phyloP scores from a whole-genome alignment of 2,888 invertebrate genomes.

The Corbicula japonica region DNA sequence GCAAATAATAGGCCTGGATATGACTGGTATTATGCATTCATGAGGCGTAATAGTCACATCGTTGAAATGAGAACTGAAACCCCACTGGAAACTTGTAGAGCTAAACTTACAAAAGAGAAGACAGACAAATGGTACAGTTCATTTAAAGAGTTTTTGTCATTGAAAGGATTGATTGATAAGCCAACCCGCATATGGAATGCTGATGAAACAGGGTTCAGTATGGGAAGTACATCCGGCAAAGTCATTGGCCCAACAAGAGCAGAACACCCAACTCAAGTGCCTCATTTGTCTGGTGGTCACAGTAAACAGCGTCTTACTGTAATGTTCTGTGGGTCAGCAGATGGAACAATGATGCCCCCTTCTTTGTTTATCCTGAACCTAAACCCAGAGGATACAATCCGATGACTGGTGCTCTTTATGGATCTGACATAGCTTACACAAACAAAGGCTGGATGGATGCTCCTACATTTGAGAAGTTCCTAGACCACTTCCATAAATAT shows the following conservation, averaged over 20 bases:
- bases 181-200: slow-evolving; percentile 38
- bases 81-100: slow-evolving; percentile 24
- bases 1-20: slow-evolving; percentile 11
- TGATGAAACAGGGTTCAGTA: slow-evolving; percentile 30
- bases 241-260: slow-evolving; percentile 21
- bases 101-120: slow-evolving; percentile 29
- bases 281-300: too few relatives aligned
- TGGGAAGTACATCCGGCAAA: slow-evolving; percentile 23
- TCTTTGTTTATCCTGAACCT: too few relatives aligned
- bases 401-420: too few relatives aligned
- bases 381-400: too few relatives aligned
- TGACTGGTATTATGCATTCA: slow-evolving; percentile 40
- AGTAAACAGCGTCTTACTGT: too few relatives aligned
- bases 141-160: slow-evolving; percentile 8
- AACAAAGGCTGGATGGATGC: too few relatives aligned
- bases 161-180: slow-evolving; percentile 22
- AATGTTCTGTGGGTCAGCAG: too few relatives aligned
- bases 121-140: slow-evolving; percentile 21
- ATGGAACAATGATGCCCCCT: too few relatives aligned
- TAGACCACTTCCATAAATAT: too few relatives aligned
- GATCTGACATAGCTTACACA: too few relatives aligned
- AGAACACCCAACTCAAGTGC: too few relatives aligned
- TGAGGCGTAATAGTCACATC: slow-evolving; percentile 28
- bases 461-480: too few relatives aligned
- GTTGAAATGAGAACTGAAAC: slow-evolving; percentile 28